These are phyloP conservation scores for Phoxinus phoxinus DNA, from an alignment of 2,113 vertebrate genomes.

Conservation along the genomic window DNA sequence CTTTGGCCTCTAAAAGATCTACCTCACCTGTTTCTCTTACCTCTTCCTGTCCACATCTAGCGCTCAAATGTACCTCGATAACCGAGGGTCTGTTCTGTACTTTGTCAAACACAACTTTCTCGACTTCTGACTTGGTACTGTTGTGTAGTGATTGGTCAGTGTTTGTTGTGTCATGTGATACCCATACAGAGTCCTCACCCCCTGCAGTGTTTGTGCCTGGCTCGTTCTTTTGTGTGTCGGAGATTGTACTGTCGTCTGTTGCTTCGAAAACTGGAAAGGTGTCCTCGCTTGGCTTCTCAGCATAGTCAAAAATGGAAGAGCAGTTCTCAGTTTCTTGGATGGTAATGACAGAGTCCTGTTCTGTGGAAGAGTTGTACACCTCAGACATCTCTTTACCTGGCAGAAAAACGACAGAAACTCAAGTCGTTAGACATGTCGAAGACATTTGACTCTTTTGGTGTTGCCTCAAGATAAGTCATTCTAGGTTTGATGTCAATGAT, in stretches of 20 bases:
- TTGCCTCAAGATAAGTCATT: background rate
- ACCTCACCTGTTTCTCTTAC: slow-evolving; percentile 21
- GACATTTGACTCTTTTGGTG: background rate
- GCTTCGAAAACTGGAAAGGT: background rate
- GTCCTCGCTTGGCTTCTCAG: background rate
- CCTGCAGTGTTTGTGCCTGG: slow-evolving; percentile 36
- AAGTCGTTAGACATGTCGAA: background rate
- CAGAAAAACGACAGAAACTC: background rate
- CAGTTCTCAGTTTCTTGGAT: slow-evolving; percentile 1
- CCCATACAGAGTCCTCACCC: slow-evolving; percentile 8
- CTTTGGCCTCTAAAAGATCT: slow-evolving; percentile 12
- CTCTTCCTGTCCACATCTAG: slow-evolving; percentile 22
- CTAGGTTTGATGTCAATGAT: background rate
- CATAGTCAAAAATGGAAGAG: background rate
- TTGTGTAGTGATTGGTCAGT: slow-evolving; percentile 26
- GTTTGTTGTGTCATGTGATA: background rate
- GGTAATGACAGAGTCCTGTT: slow-evolving; percentile 3
- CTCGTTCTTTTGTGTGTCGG: slow-evolving; percentile 21
- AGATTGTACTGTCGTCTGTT: slow-evolving; percentile 38
- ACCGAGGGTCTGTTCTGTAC: slow-evolving; percentile 45
- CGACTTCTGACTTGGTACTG: background rate
- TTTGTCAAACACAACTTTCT: slow-evolving; percentile 32
- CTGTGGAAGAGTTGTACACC: slow-evolving; percentile 25
- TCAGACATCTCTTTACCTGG: slow-evolving; percentile 53
- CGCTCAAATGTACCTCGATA: slow-evolving; percentile 19